Percentiles rank a stretch among this genome's conserved stretches.
Conservation (phyloP, 1,140 invertebrate species). For the Muscidifurax raptorellus region DNA sequence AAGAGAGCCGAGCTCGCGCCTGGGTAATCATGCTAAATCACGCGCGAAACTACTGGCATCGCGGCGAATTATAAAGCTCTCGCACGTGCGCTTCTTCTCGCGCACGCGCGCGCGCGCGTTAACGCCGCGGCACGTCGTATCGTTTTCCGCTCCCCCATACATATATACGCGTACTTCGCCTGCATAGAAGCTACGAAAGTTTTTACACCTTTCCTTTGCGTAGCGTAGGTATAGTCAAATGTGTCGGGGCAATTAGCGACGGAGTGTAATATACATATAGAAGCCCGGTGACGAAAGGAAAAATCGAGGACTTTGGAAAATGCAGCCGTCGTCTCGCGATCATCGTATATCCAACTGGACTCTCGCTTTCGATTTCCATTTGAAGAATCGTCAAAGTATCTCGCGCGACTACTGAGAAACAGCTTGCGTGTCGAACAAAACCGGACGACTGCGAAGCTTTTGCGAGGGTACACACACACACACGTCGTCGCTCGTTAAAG, state of each 20-base stretch:
- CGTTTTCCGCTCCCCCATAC: not conserved
- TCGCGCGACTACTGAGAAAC: not conserved
- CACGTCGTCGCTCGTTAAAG: not conserved
- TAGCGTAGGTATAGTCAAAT: not conserved
- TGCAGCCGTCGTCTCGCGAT: no score
- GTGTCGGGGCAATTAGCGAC: not conserved
- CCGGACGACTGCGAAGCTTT: not conserved
- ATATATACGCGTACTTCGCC: not conserved
- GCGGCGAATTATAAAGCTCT: conserved; percentile 40
- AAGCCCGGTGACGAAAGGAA: not conserved
- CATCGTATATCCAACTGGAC: not conserved
- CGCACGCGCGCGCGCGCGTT: not conserved
- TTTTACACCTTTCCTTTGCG: no score
- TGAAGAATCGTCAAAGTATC: not conserved
- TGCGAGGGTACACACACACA: not conserved
- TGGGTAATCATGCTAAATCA: conserved; percentile 54
- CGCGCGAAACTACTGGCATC: conserved; percentile 51
- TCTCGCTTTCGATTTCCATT: not conserved
- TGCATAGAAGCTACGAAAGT: not conserved
- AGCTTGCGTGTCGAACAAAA: not conserved
- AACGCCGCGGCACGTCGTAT: not conserved
- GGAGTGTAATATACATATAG: not conserved
- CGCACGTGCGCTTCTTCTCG: not conserved
- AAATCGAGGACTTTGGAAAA: not conserved
- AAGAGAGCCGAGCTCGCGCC: conserved; percentile 23